A percentile compares a stretch with the other conserved stretches of the same genome.
phyloP scores from a whole-genome alignment of 1,140 invertebrate genomes.

The Polypedilum pembai region DNA sequence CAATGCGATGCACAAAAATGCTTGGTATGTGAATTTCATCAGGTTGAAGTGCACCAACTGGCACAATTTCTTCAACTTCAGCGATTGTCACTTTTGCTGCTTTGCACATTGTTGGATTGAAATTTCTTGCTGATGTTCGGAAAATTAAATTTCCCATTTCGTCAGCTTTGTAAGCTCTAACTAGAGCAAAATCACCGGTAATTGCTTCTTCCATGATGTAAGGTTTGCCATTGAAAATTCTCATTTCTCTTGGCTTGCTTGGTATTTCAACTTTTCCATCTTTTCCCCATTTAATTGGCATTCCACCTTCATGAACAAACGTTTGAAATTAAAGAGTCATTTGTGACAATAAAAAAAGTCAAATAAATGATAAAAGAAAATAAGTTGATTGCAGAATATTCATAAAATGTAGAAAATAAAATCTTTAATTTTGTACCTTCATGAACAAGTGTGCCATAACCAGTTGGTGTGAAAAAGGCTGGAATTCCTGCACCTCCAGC shows the following conservation, averaged over 20 bases:
- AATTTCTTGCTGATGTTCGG: slow-evolving; percentile 82
- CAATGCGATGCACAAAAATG: slow-evolving; percentile 84
- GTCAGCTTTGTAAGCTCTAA: slow-evolving; percentile 98
- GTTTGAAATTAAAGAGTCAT: no score
- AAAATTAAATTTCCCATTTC: slow-evolving; percentile 88
- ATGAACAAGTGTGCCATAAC: slow-evolving; percentile 83
- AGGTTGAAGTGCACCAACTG: slow-evolving; percentile 72
- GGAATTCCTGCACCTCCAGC: slow-evolving; percentile 96
- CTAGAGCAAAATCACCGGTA: slow-evolving; percentile 88
- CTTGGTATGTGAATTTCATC: slow-evolving; percentile 87
- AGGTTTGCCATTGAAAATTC: slow-evolving; percentile 73
- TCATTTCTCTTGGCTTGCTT: slow-evolving; percentile 51
- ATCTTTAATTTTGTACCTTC: no score
- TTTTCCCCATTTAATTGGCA: slow-evolving; percentile 83
- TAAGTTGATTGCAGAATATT: no score
- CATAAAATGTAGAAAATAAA: no score
- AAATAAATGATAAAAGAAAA: no score
- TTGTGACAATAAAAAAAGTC: no score
- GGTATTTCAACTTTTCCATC: slow-evolving; percentile 60
- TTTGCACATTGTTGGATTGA: slow-evolving; percentile 90
- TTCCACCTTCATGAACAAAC: slow-evolving; percentile 80
- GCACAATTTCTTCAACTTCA: slow-evolving; percentile 94
- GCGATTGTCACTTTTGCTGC: slow-evolving; percentile 83
- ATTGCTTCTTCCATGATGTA: slow-evolving; percentile 96
- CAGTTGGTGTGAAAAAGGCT: slow-evolving; percentile 96